Conservation (phyloP, 2,113 vertebrate genomes). For the Proteles cristata region DNA sequence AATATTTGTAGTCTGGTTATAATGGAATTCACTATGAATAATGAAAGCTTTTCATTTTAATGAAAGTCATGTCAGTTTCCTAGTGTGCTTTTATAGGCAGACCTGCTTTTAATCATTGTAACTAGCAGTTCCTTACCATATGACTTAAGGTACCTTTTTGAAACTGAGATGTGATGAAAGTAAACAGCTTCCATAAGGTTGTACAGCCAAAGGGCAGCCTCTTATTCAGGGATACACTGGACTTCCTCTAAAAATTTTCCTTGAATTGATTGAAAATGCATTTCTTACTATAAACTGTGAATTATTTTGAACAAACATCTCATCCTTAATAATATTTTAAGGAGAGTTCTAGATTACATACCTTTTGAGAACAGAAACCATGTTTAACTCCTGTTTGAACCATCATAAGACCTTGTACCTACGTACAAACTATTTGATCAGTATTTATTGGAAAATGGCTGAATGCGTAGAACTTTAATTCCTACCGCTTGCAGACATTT, state of each 20-base stretch:
- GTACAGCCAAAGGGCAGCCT: neutral
- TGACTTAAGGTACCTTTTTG: neutral
- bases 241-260: neutral
- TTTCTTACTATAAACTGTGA: neutral
- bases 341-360: neutral
- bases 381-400: neutral
- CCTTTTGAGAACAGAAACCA: neutral
- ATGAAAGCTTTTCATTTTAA: neutral
- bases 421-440: neutral
- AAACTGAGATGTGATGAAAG: neutral
- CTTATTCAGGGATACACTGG: neutral
- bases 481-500: neutral
- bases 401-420: neutral
- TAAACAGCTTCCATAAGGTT: neutral
- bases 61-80: neutral
- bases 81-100: neutral
- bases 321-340: neutral
- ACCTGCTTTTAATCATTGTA: neutral
- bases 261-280: neutral
- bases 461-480: neutral
- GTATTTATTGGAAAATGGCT: neutral
- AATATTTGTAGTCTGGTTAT: neutral
- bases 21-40: neutral
- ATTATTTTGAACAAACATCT: neutral
- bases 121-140: neutral